These are phyloP conservation scores for Eulemur rubriventer DNA, from an alignment of 2,797 vertebrate species.

Conservation along the genomic window DNA sequence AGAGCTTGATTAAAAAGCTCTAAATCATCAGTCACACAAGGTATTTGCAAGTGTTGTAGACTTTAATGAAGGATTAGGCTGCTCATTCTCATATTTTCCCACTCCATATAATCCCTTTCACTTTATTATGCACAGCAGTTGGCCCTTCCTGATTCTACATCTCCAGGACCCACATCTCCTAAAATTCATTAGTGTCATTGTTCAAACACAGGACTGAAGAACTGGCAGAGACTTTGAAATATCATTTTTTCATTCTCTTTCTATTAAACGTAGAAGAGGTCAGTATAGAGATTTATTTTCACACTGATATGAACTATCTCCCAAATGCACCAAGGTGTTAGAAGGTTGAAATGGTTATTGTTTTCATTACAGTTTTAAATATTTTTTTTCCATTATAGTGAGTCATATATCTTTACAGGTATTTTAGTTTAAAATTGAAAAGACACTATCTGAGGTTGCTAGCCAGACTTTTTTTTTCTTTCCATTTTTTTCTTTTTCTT, in stretches of 20 bases:
- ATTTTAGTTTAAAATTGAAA: conserved; percentile 41
- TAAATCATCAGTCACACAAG: background rate
- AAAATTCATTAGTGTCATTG: background rate
- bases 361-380: conserved; percentile 45
- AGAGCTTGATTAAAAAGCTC: background rate
- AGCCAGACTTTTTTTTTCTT: background rate
- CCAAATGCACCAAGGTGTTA: background rate
- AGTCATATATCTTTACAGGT: background rate
- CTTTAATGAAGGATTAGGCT: background rate
- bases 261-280: conserved; percentile 10
- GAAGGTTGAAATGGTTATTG: conserved; percentile 26
- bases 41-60: background rate
- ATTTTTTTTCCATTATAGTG: background rate
- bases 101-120: too few relatives aligned
- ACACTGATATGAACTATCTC: background rate
- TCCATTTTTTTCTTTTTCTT: background rate
- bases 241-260: background rate
- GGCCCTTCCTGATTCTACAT: background rate
- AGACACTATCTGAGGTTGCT: background rate
- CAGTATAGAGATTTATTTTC: conserved; percentile 6
- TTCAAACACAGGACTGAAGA: background rate
- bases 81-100: background rate
- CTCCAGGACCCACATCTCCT: background rate
- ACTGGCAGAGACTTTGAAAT: background rate
- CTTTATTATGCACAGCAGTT: background rate